Percentiles rank a stretch among this genome's conserved stretches.
Conservation (phyloP, 2,113 vertebrate species). For the Sinocyclocheilus anophthalmus region DNA sequence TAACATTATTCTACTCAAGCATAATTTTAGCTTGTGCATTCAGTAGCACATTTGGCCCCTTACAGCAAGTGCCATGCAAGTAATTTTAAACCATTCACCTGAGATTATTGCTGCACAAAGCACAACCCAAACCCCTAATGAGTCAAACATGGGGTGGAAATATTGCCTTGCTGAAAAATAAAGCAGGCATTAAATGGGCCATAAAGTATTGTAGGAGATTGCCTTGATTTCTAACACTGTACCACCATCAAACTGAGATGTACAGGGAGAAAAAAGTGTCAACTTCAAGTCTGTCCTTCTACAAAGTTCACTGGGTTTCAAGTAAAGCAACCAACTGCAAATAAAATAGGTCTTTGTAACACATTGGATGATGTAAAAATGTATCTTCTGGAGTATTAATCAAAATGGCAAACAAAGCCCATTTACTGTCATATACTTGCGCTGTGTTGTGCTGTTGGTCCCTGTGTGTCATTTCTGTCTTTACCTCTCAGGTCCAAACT, state of each 20-base stretch:
- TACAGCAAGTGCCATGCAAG: background rate
- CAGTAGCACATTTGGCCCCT: background rate
- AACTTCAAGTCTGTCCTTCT: background rate
- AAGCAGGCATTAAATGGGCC: constrained; percentile 13
- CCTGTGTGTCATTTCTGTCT: constrained; percentile 29
- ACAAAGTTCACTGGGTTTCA: constrained; percentile 5
- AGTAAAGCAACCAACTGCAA: background rate
- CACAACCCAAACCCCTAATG: constrained; percentile 5
- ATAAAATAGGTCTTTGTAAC: constrained; percentile 4
- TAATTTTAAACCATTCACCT: background rate
- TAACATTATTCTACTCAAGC: background rate
- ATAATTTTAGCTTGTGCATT: background rate
- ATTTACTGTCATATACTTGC: constrained; percentile 4
- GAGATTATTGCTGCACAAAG: background rate
- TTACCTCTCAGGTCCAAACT: constrained; percentile 52
- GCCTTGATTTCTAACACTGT: constrained; percentile 22
- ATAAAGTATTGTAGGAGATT: background rate
- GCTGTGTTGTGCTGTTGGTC: constrained; percentile 4
- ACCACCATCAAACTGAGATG: background rate
- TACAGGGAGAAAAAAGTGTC: background rate
- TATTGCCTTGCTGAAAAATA: constrained; percentile 33
- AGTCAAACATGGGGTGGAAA: background rate
- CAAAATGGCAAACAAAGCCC: constrained; percentile 6
- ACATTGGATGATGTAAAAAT: background rate
- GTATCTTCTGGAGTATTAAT: constrained; percentile 17